Evolutionary conservation across 2,888 invertebrate species (phyloP).

Genomic region (Cerceris ruficornis): DNA sequence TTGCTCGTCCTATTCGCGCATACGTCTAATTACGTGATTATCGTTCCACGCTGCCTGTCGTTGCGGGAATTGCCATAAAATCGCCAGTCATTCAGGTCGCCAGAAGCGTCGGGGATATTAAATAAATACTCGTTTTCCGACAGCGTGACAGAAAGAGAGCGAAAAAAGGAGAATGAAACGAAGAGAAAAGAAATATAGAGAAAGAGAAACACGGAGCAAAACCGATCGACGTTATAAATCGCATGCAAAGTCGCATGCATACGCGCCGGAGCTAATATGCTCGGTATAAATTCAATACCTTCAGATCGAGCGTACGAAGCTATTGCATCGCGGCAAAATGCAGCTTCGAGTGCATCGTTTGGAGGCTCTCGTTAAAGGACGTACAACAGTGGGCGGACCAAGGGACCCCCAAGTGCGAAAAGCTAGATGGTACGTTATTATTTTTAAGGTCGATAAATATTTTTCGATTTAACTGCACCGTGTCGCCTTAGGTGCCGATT

Average conservation of each 20-base stretch:
- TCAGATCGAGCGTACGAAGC: slow-evolving; percentile 22
- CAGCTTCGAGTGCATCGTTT: slow-evolving; percentile 15
- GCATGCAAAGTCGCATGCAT: slow-evolving; percentile 12
- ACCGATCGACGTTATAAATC: slow-evolving; percentile 44
- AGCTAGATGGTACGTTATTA: slow-evolving; percentile 53
- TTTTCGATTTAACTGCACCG: slow-evolving; percentile 48
- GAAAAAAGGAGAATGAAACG: slow-evolving; percentile 30
- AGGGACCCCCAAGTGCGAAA: slow-evolving; percentile 57
- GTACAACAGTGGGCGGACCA: slow-evolving; percentile 44
- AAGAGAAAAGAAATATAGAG: slow-evolving; percentile 32
- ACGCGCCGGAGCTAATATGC: slow-evolving; percentile 33
- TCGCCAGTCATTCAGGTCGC: no score
- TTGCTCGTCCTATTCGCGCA: slow-evolving; percentile 5
- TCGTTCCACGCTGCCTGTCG: background rate
- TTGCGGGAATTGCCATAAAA: no score
- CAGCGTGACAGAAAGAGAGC: no score
- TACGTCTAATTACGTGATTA: no score
- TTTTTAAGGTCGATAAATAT: slow-evolving; percentile 50
- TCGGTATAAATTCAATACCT: slow-evolving; percentile 47
- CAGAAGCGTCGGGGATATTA: no score
- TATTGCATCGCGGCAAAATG: slow-evolving; percentile 17
- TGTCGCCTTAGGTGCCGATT: slow-evolving; percentile 48
- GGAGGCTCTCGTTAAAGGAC: slow-evolving; percentile 45
- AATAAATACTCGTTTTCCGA: no score
- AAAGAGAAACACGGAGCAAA: slow-evolving; percentile 23